phyloP scores from a whole-genome alignment of 2,888 invertebrate genomes.

The Dicyrtomina minuta region DNA sequence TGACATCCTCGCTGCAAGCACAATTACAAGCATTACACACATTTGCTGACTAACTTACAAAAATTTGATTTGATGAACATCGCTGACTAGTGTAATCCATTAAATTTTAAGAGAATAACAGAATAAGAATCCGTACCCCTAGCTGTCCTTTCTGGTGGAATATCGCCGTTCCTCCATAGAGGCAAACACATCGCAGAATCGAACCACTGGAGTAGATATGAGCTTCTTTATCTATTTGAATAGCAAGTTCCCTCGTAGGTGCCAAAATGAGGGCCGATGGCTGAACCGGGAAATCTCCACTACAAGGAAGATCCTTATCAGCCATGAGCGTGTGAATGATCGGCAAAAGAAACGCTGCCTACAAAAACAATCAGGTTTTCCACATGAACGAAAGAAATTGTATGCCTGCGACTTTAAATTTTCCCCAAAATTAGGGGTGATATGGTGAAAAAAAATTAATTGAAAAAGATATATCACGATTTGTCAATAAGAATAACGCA shows the following conservation, averaged over 20 bases:
- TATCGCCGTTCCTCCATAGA: constrained; percentile 84
- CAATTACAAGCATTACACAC: too few species aligned
- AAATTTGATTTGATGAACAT: too few species aligned
- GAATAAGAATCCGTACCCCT: too few species aligned
- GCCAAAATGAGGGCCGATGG: constrained; percentile 84
- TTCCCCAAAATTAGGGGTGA: too few species aligned
- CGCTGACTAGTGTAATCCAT: too few species aligned
- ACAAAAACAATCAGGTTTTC: constrained; percentile 55
- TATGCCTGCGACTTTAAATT: too few species aligned
- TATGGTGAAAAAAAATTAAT: too few species aligned
- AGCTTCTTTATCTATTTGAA: constrained; percentile 84
- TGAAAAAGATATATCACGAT: too few species aligned
- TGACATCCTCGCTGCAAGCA: constrained; percentile 64
- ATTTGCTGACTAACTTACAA: too few species aligned
- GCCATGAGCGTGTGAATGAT: constrained; percentile 74
- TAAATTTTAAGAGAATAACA: too few species aligned
- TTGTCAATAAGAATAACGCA: neutral
- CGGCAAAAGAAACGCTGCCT: constrained; percentile 90
- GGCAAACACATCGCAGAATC: constrained; percentile 70
- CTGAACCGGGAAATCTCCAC: constrained; percentile 58
- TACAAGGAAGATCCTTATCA: neutral
- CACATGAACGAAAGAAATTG: too few species aligned
- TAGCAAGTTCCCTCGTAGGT: constrained; percentile 87
- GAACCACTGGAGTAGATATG: constrained; percentile 77
- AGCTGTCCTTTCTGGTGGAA: constrained; percentile 66